Evolutionary conservation across 2,888 invertebrate species (phyloP), one percentile per base, ranked within the genome.

Genomic region (Syrista parreyssii): DNA sequence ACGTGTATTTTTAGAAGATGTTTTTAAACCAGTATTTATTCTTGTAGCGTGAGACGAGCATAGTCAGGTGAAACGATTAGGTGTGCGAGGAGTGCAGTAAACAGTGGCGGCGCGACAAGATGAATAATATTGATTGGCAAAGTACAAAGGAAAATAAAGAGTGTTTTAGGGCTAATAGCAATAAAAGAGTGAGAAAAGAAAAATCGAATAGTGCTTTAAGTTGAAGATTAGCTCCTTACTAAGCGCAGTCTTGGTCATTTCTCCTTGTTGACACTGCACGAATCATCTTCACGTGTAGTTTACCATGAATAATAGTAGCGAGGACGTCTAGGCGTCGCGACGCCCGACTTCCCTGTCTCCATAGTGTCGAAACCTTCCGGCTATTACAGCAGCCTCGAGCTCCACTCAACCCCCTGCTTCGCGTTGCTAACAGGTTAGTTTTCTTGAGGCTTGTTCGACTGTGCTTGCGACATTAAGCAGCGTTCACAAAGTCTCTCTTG

Each of bases 231-330:
- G 11, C 69, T 79, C 75, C 83, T 83, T 83, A 83, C 83, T 79
- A 77, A 83, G 79, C 76, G 78, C 81, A 75, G 80, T 81, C 79
- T 79, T 82, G 80, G 81, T 83, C 83, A 83, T 83, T 78, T 79
- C 78, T 79, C 77, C 74, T 31, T 81, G 77, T 78, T 68, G 78
- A 55, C 55, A 55, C 73, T 68, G 77, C 81, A 79, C 79, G 78
- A 81, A 79, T 81, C 82, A 82, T 82, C 76, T 55, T 82, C 78
- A 72, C 75, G 76, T 68, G 76, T 30, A 30, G 33, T 71, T 32
- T 31, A 71, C 71, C 31, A 71, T 30, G 33, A 71, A 23, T 11
- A 31, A 71, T n/a, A 15, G 30, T 33, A 32, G 31, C 23, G 11
- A 71, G 31, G 33, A 31, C 23, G 31, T 30, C 33, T 30, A 12